A percentile compares a stretch with the other conserved stretches of the same genome.
phyloP scores from a whole-genome alignment of 1,140 invertebrate genomes.

The Araneus ventricosus region DNA sequence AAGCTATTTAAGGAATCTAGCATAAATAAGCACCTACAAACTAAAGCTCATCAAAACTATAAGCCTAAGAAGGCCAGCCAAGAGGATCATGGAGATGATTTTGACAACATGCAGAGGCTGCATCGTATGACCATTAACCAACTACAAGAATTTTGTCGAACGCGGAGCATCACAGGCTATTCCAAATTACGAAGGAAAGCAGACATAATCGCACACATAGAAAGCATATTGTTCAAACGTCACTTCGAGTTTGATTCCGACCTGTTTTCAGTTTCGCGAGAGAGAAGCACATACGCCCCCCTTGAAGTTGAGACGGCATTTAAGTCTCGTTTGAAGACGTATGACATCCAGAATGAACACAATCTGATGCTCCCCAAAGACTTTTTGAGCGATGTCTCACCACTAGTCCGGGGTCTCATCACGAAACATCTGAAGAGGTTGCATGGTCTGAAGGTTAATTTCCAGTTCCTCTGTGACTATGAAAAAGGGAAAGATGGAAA shows the following conservation, averaged over 20 bases:
- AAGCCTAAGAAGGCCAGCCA: no score
- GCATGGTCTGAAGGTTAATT: background rate
- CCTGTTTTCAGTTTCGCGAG: no score
- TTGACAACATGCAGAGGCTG: no score
- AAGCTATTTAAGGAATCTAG: no score
- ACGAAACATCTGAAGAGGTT: background rate
- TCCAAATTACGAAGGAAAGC: background rate
- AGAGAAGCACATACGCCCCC: background rate
- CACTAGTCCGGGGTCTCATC: background rate
- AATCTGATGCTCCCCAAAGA: background rate
- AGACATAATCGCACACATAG: background rate
- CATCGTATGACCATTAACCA: background rate
- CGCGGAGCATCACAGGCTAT: background rate
- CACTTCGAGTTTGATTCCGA: no score
- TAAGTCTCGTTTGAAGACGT: conserved; percentile 20
- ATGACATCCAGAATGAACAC: background rate
- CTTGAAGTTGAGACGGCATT: conserved; percentile 11
- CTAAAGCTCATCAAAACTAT: no score
- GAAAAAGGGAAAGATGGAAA: conserved; percentile 3
- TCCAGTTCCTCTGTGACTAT: conserved; percentile 26
- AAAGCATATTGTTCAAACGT: background rate
- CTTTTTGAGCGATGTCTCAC: conserved; percentile 1
- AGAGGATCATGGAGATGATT: no score
- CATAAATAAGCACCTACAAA: no score
- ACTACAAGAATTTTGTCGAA: conserved; percentile 1